Conservation (phyloP, 2,888 invertebrate species). For the Teleogryllus oceanicus region DNA sequence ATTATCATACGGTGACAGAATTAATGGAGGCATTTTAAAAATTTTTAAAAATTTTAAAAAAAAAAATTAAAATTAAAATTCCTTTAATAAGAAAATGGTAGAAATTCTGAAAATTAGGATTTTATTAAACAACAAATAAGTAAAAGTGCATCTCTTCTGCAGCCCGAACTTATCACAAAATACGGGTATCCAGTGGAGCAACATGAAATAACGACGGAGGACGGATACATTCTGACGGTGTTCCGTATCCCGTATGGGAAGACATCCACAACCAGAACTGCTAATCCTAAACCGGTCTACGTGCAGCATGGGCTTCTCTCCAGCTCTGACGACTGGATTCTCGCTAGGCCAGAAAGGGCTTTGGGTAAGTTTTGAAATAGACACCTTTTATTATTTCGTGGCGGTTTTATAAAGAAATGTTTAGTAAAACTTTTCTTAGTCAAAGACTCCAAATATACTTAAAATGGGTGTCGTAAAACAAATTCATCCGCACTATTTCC, state of each 20-base stretch:
- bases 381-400: not conserved
- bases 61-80: no score
- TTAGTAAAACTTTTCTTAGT: no score
- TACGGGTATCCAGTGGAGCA: not conserved
- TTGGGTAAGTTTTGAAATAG: slow-evolving; percentile 25
- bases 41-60: no score
- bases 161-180: not conserved
- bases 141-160: not conserved
- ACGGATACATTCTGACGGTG: not conserved
- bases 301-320: slow-evolving; percentile 69
- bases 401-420: no score
- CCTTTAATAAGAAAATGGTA: no score
- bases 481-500: no score
- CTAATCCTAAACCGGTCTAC: slow-evolving; percentile 48
- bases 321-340: slow-evolving; percentile 70
- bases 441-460: no score
- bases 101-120: no score
- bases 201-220: not conserved
- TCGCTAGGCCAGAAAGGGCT: slow-evolving; percentile 57
- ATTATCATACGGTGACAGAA: no score
- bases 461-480: no score
- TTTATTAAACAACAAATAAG: no score
- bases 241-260: not conserved
- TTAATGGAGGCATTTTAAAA: no score
- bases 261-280: not conserved